A percentile compares a stretch with the other conserved stretches of the same genome.
Evolutionary conservation across 2,113 vertebrate genomes (phyloP).

Genomic region (Lasiurus borealis): DNA sequence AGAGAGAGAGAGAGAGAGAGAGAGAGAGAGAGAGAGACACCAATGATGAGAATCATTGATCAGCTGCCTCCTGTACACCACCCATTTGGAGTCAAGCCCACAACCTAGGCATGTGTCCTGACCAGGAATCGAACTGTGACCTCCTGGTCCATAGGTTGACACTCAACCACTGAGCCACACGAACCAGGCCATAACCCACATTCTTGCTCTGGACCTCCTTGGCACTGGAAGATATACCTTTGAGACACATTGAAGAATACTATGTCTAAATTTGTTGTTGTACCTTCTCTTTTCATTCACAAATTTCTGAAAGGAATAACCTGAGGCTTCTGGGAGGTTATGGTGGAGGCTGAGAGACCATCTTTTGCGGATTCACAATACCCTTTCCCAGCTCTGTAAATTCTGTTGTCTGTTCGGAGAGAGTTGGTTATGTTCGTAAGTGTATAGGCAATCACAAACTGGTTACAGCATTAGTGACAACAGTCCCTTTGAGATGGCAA

Average conservation of each 20-base stretch:
- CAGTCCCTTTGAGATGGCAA: not conserved
- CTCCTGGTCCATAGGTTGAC: too few relatives aligned
- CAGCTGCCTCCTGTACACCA: too few relatives aligned
- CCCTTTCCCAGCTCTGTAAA: not conserved
- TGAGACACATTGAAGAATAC: not conserved
- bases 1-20: too few relatives aligned
- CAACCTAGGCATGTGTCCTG: too few relatives aligned
- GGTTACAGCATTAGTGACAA: not conserved
- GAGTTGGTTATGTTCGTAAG: not conserved
- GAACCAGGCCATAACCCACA: not conserved
- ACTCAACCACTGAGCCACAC: too few relatives aligned
- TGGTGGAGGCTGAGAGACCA: not conserved
- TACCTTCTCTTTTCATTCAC: not conserved
- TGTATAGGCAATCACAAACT: not conserved
- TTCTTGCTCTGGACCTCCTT: not conserved
- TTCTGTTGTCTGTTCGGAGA: not conserved
- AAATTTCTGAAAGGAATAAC: not conserved
- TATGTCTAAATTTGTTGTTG: not conserved
- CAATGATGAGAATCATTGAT: too few relatives aligned
- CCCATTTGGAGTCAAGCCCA: too few relatives aligned
- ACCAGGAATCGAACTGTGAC: too few relatives aligned
- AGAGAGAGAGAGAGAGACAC: too few relatives aligned
- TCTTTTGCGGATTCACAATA: not conserved
- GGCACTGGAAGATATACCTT: not conserved
- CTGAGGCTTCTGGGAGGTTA: not conserved